Evolutionary conservation across 2,113 vertebrate genomes (phyloP), one percentile per base, ranked within the genome.

Genomic region (Ceuthmochares aereus): DNA sequence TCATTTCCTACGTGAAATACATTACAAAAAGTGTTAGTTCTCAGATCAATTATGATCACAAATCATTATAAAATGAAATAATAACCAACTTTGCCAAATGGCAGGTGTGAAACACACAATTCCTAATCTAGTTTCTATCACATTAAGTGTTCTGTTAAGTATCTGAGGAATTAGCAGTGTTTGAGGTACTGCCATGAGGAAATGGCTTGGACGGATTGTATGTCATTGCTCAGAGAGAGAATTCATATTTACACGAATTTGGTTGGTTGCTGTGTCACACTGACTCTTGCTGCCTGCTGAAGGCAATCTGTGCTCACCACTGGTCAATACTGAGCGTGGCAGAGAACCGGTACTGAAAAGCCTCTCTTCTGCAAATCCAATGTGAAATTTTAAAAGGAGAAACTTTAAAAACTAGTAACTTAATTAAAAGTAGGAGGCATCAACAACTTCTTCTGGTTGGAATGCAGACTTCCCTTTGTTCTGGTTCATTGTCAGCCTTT

Each of bases 281-380:
- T 3, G 8, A 16, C 12, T 2, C 40, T 68, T 13, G 25, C 51
- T 43, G 70, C 0, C 0, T 54, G 27, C 77, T 59, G 17, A 25
- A 49, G 34, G 12, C 10, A 19, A 13, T 32, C 80, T 0, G 0
- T 32, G 55, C 40, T 60, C 54, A 14, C 27, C 3, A 0, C 27
- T 10, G 60, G 3, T 17, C 23, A 12, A 21, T 12, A 2, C 13
- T 11, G 8, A 73, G 45, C 23, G 26, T 2, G 1, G 12, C 4
- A 20, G 47, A 70, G 64, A 80, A 74, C 23, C 10, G 7, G 12
- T 9, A 5, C 30, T 20, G 56, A 66, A 37, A 74, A 68, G 34
- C 8, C n/a, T 70, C n/a, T 67, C 54, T 62, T 54, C 59, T 59
- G 29, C 47, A 18, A 63, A n/a, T 52, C 40, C 37, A 58, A 0